Conservation (phyloP, 2,113 vertebrate genomes). For the Zosterops hypoxanthus region DNA sequence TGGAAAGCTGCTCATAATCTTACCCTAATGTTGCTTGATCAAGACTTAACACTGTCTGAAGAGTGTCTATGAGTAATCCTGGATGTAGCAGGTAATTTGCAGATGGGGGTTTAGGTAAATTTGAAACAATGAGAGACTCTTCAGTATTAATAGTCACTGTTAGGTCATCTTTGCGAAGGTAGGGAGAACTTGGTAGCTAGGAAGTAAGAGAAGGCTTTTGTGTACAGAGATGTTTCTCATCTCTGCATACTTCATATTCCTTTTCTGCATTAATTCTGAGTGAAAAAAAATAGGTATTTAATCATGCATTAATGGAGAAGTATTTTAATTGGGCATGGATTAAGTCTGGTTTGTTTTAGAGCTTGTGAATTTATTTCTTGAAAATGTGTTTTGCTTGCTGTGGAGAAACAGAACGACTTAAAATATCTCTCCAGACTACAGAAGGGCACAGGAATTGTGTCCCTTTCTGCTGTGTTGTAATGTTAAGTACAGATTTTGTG, state of each 20-base stretch:
- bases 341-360: not conserved
- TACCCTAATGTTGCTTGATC: not conserved
- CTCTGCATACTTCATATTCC: not conserved
- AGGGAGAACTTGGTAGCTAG: not conserved
- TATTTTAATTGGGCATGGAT: not conserved
- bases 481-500: not conserved
- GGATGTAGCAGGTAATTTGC: not conserved
- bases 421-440: not conserved
- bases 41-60: not conserved
- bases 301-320: not conserved
- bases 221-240: accelerated
- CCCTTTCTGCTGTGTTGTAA: not conserved
- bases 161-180: not conserved
- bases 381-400: not conserved
- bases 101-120: not conserved
- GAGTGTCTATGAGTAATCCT: not conserved
- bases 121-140: not conserved
- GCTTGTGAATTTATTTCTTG: not conserved
- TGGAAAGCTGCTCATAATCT: conserved; percentile 33
- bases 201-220: not conserved
- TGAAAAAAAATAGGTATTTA: not conserved
- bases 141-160: not conserved
- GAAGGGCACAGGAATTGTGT: not conserved
- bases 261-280: not conserved
- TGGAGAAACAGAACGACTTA: not conserved